Evolutionary conservation across 1,140 invertebrate genomes (phyloP), one percentile per base, ranked within the genome.

Genomic region (Gryon sp.): DNA sequence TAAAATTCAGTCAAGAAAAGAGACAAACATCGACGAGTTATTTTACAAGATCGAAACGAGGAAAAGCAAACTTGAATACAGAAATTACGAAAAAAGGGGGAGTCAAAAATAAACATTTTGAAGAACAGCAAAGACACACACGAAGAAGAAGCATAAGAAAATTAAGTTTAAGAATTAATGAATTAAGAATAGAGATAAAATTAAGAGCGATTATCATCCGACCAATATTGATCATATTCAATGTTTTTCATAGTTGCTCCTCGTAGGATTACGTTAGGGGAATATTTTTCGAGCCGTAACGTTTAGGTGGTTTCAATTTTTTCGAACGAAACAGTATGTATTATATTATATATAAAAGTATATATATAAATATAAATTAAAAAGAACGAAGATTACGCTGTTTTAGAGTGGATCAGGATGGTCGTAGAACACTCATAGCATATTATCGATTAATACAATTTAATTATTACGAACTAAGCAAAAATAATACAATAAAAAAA

Each of bases 221-320:
- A 70, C 63, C 62, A 65, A 68, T 57, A 62, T 38, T 34, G 48
- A 73, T 59, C 45, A 65, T 60, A 70, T 70, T 74, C 30, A 57
- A 53, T 74, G 76, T 78, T 78, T 73, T 74, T 40, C 34, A 70
- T 74, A 74, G 70, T 60, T 78, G 63, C 55, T 73, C 69, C 65
- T 60, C 20, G 45, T 65, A 74, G 70, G 50, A 66, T 69, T 38
- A 6, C 53, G 28, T 73, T 74, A 78, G 50, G 50, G 36, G 60
- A 55, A 65, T 74, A 78, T 78, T 78, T 78, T 78, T 78, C 65
- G 62, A 70, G 20, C 45, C 28, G 52, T 57, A 72, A 53, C 18
- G 34, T 60, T 68, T 73, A 59, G 57, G 34, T 70, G 52, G 38
- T 76, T 72, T 53, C 52, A 62, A 63, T 60, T 66, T 68, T 16